Base-by-base conservation (phyloP, 2,888 invertebrate genomes). In the Volucella zonaria region DNA sequence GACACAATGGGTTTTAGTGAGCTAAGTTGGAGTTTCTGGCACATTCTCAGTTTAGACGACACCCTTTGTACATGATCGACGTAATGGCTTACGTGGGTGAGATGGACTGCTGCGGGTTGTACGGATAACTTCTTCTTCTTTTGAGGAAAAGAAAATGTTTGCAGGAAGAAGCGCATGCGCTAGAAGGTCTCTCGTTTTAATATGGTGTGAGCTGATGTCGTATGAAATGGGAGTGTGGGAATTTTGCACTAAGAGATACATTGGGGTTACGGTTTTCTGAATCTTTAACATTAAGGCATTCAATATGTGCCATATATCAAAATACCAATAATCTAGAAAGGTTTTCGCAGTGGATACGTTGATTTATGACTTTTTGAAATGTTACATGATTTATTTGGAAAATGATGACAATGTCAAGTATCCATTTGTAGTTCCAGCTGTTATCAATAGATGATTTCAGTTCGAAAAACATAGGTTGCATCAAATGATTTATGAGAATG, bases 161-260 rank as follows among this genome's bases (percentile, higher is more conserved):
- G 45, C 70, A 59, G 66, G 66, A 70, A 64, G 62, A 75, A 49
- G 64, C 68, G 52, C 58, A 14, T 45, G 51, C 11, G 42, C 51
- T 68, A 64, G 78, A 82, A 78, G 82, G 64, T 78, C 73, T 78
- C 31, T 47, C 8, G 52, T 67, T 64, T 82, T 67, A 51, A 67
- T 78, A 68, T 78, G 78, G 47, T 62, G 67, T 61, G 31, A 43
- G 38, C 59, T 51, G 54, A 10, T 47, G 56, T 47, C 38, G 77
- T 66, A 38, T 40, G 38, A 23, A 51, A 42, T 82, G 73, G 64
- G 74, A 78, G 74, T 82, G 79, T 79, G 79, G 75, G 79, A 83
- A 75, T 58, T 62, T 56, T 73, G 77, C 74, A 75, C 59, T 15
- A 43, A 67, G 12, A 68, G 40, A 47, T 64, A 49, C 51, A 59